Evolutionary conservation across 2,888 invertebrate genomes (phyloP).

Genomic region (Venusia cambrica): DNA sequence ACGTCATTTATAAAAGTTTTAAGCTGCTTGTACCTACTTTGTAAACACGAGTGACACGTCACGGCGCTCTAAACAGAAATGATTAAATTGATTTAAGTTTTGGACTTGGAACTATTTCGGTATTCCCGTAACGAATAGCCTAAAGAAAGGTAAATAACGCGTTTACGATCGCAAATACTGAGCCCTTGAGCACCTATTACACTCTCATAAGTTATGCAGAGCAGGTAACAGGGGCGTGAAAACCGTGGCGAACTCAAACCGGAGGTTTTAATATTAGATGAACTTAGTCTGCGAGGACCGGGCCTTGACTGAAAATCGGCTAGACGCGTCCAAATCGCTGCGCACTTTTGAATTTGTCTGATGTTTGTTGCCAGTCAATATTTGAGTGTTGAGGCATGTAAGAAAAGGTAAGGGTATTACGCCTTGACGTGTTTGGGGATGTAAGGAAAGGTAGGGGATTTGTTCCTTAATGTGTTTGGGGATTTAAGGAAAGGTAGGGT

Average conservation of each 20-base stretch:
- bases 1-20: too few relatives aligned
- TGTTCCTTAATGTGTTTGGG: too few relatives aligned
- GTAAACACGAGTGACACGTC: too few relatives aligned
- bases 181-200: slow-evolving; percentile 70
- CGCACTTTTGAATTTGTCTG: slow-evolving; percentile 60
- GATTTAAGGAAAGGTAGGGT: too few relatives aligned
- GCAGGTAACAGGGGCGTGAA: slow-evolving; percentile 66
- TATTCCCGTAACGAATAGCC: slow-evolving; percentile 48
- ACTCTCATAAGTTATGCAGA: slow-evolving; percentile 72
- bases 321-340: slow-evolving; percentile 62
- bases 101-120: not conserved
- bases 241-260: slow-evolving; percentile 57
- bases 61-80: too few relatives aligned
- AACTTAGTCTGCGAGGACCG: slow-evolving; percentile 56
- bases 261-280: slow-evolving; percentile 70
- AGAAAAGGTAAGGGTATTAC: slow-evolving; percentile 32
- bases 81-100: too few relatives aligned
- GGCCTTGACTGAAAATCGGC: slow-evolving; percentile 52
- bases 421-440: slow-evolving; percentile 8
- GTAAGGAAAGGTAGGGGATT: too few relatives aligned
- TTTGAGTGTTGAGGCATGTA: slow-evolving; percentile 44
- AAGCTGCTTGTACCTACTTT: too few relatives aligned
- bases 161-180: slow-evolving; percentile 52
- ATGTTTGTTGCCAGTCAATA: slow-evolving; percentile 63
- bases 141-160: slow-evolving; percentile 61